Percentiles rank a stretch among this genome's conserved stretches.
These are phyloP conservation scores for Eleginops maclovinus DNA, from an alignment of 2,113 vertebrate genomes.

Conservation along the genomic window DNA sequence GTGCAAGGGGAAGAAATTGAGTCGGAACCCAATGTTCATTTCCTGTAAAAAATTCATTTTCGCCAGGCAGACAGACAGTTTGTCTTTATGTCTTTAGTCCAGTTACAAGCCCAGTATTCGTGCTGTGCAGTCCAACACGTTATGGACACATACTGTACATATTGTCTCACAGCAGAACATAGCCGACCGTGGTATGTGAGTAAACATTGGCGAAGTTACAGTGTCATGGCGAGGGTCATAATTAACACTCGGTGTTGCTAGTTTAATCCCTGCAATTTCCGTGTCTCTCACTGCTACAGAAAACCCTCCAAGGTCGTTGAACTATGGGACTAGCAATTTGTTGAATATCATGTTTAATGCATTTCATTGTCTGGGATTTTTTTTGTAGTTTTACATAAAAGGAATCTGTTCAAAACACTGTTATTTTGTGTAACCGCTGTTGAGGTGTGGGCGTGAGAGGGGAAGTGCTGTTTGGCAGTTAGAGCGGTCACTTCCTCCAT, in stretches of 20 bases:
- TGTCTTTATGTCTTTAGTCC: conserved; percentile 43
- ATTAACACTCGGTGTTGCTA: conserved; percentile 53
- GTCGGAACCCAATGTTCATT: conserved; percentile 54
- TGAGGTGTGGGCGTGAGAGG: conserved; percentile 72
- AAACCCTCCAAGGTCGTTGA: conserved; percentile 52
- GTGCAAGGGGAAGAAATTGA: conserved; percentile 35
- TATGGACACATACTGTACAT: conserved; percentile 47
- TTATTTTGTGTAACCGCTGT: conserved; percentile 65
- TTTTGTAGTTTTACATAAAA: conserved; percentile 60
- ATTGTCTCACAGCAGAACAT: conserved; percentile 40
- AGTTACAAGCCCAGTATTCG: conserved; percentile 14
- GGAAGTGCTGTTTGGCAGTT: conserved; percentile 69
- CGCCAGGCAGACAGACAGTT: conserved; percentile 29
- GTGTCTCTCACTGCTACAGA: conserved; percentile 25
- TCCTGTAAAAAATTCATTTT: conserved; percentile 70
- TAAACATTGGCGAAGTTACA: conserved; percentile 40
- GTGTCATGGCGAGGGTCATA: conserved; percentile 44
- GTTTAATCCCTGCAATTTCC: conserved; percentile 66
- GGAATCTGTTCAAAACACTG: conserved; percentile 51
- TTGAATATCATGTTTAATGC: conserved; percentile 68
- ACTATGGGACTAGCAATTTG: conserved; percentile 59
- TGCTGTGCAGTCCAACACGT: conserved; percentile 20
- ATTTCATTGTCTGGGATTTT: conserved; percentile 59
- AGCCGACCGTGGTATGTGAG: conserved; percentile 17
- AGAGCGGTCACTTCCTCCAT: conserved; percentile 66